Evolutionary conservation across 2,888 invertebrate genomes (phyloP), one percentile per base, ranked within the genome.

Genomic region (Sylvicola fuscatus): DNA sequence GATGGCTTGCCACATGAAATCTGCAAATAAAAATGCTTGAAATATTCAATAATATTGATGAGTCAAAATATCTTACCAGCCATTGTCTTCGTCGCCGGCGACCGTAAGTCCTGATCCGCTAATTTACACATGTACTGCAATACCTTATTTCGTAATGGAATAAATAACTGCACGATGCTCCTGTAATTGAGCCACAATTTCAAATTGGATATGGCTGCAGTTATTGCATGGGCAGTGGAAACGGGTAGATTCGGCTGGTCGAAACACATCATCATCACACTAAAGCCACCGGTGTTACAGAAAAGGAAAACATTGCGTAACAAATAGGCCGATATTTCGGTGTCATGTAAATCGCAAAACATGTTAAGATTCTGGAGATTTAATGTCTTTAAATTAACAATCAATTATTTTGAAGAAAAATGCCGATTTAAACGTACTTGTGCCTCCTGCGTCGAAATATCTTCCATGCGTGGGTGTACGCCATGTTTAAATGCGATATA

Each of bases 1-100:
- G 31, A 90, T 81, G 8, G 89, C 83, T 42, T 83, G 83, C 90
- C 92, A 92, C 72, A 92, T 89, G 52, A 89, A 86, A 64, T 92
- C 86, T 77, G 48, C 21, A 35, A n/a, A n/a, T n/a, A n/a, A n/a
- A n/a, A n/a, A n/a, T n/a, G n/a, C n/a, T n/a, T n/a, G n/a, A n/a
- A n/a, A n/a, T n/a, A n/a, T n/a, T n/a, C n/a, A n/a, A n/a, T n/a
- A n/a, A n/a, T n/a, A n/a, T n/a, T n/a, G n/a, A n/a, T n/a, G n/a
- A n/a, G n/a, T n/a, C n/a, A n/a, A 13, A 29, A 29, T 13, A 13
- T 44, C 61, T 61, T 55, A 78, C 78, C 84, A 46, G 89, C 90
- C 84, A 92, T 89, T 46, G 84, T 83, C 46, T 89, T 79, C 27
- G 84, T 86, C 28, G 83, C 82, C 16, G 82, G 80, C 37, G 83